Conservation (phyloP, 2,888 invertebrate genomes). For the Dexiosoma caninum region DNA sequence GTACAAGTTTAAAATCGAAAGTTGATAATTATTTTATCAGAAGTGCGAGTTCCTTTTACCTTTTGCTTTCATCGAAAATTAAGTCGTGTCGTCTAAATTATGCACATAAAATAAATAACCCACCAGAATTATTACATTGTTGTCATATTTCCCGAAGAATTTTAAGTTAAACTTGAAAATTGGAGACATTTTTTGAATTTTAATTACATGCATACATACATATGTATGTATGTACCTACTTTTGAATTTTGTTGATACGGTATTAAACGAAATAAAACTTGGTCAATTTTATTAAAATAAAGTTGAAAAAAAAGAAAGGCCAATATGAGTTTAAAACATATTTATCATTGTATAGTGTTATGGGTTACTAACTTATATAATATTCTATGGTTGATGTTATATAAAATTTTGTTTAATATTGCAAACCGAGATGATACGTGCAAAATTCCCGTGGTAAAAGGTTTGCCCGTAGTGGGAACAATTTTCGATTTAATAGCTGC, state of each 20-base stretch:
- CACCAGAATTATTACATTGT: background rate
- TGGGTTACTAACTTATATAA: conserved; percentile 30
- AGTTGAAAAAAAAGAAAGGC: conserved; percentile 2
- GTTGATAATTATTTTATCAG: background rate
- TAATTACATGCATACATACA: too few species aligned
- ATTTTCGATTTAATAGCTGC: conserved; percentile 79
- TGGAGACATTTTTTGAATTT: background rate
- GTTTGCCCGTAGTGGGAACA: conserved; percentile 80
- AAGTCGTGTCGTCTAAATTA: background rate
- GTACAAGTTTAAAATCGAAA: conserved; percentile 4
- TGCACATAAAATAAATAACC: background rate
- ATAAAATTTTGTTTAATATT: background rate
- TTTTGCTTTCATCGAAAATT: background rate
- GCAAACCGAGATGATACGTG: background rate
- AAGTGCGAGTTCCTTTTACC: background rate
- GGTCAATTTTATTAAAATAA: background rate
- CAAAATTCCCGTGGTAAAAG: conserved; percentile 78
- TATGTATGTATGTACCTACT: too few species aligned
- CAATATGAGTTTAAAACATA: conserved; percentile 11
- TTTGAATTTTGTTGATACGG: conserved; percentile 24
- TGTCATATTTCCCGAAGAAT: background rate
- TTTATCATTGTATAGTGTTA: background rate
- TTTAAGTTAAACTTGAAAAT: background rate
- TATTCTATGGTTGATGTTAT: conserved; percentile 39
- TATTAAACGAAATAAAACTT: conserved; percentile 26